Evolutionary conservation across 2,113 vertebrate genomes (phyloP).

Genomic region (Upupa epops): DNA sequence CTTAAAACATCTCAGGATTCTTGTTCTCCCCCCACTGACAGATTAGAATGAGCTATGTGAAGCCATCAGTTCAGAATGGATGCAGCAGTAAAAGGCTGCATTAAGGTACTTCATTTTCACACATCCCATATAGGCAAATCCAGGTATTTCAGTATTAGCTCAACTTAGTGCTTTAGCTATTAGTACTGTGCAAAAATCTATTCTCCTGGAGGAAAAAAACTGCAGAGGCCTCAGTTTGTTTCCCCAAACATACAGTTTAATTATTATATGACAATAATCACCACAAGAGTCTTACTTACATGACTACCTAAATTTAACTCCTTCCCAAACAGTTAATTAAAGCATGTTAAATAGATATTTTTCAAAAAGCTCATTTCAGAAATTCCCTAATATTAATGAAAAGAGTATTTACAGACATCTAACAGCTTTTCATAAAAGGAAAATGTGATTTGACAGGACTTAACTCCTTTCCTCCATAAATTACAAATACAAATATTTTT

Average conservation of each 20-base stretch:
- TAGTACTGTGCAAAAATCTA: not conserved
- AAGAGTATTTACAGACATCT: not conserved
- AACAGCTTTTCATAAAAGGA: not conserved
- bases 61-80: not conserved
- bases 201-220: not conserved
- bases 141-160: not conserved
- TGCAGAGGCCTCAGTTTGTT: not conserved
- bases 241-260: not conserved
- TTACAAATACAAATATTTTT: not conserved
- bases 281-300: not conserved
- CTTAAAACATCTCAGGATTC: slow-evolving; percentile 61
- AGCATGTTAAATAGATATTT: not conserved
- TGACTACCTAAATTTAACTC: not conserved
- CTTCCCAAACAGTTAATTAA: not conserved
- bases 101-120: not conserved
- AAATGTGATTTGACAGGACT: not conserved
- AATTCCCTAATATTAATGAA: not conserved
- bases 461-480: not conserved
- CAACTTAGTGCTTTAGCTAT: not conserved
- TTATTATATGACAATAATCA: not conserved
- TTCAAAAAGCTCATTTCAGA: not conserved
- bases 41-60: slow-evolving; percentile 1
- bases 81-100: not conserved
- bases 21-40: slow-evolving; percentile 64
- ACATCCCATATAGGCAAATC: not conserved